These are phyloP conservation scores for Eupithecia pulchellata DNA, from an alignment of 2,888 invertebrate species.

Conservation along the genomic window DNA sequence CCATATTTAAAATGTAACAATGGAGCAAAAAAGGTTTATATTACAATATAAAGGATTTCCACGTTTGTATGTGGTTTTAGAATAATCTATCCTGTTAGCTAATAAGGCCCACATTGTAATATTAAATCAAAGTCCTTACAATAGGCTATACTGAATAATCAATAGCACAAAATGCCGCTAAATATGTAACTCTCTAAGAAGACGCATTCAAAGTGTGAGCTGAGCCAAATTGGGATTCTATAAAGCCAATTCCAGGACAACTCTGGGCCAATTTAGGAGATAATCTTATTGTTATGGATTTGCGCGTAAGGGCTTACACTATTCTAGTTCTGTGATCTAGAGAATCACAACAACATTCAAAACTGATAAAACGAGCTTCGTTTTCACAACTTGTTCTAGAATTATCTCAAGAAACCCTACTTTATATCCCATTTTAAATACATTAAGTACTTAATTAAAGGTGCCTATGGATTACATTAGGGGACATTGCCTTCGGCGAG, in stretches of 20 bases:
- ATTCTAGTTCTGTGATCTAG: constrained; percentile 13
- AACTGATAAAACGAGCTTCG: not conserved
- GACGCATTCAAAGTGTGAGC: constrained; percentile 41
- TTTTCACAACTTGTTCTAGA: not conserved
- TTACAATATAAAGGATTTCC: not conserved
- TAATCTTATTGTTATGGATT: constrained; percentile 43
- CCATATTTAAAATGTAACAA: not conserved
- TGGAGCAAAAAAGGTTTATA: not conserved
- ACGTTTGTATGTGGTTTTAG: not conserved
- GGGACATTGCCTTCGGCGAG: constrained; percentile 17
- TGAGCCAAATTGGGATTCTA: constrained; percentile 32
- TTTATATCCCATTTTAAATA: constrained; percentile 3
- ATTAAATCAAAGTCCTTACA: constrained; percentile 33
- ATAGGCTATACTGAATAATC: constrained; percentile 38
- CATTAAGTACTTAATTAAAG: constrained; percentile 15
- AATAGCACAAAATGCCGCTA: constrained; percentile 31
- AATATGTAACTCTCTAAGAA: constrained; percentile 39
- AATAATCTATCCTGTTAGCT: constrained; percentile 7
- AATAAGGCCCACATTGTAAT: constrained; percentile 26
- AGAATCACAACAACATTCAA: not conserved
- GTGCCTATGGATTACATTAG: constrained; percentile 12
- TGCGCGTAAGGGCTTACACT: constrained; percentile 21
- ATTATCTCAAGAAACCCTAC: not conserved
- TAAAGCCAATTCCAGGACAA: constrained; percentile 9
- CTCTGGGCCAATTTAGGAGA: constrained; percentile 36